Percentiles rank a stretch among this genome's conserved stretches.
Conservation (phyloP, 2,797 vertebrate species). For the Gallinago stenura region DNA sequence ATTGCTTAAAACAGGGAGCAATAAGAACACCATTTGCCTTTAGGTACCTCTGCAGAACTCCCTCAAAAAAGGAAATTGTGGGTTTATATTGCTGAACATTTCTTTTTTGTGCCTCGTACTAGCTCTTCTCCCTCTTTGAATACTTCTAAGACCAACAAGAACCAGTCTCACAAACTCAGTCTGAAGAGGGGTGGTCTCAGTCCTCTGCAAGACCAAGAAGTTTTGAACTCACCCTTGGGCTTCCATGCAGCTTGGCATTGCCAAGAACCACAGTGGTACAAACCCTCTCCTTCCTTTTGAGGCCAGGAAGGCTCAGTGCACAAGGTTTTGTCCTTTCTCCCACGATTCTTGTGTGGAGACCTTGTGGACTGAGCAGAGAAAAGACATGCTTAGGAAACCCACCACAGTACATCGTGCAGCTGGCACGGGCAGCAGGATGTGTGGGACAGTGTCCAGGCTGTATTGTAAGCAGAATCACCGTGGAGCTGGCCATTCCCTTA, state of each 20-base stretch:
- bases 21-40: neutral
- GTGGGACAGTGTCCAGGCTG: neutral
- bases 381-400: neutral
- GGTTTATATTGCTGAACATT: neutral
- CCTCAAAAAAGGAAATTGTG: neutral
- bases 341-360: neutral
- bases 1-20: neutral
- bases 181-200: neutral
- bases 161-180: neutral
- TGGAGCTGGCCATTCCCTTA: neutral
- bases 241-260: neutral
- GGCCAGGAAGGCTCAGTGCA: neutral
- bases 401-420: neutral
- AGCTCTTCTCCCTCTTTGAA: neutral
- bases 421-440: neutral
- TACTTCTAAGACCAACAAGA: neutral
- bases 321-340: neutral
- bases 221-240: neutral
- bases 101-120: neutral
- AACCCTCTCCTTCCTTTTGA: neutral
- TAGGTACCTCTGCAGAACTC: neutral
- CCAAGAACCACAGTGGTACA: neutral
- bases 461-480: neutral
- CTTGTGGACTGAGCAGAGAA: neutral
- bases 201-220: neutral